phyloP scores from a whole-genome alignment of 2,113 vertebrate species.

The Tamias sibiricus region DNA sequence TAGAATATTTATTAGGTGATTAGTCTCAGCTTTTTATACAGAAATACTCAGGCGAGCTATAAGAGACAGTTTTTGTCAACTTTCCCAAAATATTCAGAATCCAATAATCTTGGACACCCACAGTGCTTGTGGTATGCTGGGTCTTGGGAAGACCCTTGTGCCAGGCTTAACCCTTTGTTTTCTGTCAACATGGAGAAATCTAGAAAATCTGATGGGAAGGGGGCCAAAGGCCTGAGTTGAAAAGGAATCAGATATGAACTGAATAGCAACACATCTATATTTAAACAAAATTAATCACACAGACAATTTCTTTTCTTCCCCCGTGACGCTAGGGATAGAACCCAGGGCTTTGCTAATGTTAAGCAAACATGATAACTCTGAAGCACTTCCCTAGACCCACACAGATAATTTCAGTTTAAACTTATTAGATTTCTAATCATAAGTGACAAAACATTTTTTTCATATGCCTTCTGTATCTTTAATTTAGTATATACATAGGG shows the following conservation, averaged over 20 bases:
- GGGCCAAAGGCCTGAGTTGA: neutral
- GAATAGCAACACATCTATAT: neutral
- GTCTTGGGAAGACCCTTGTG: neutral
- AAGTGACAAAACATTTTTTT: neutral
- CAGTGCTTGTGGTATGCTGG: neutral
- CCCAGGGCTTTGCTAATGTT: neutral
- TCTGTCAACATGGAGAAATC: neutral
- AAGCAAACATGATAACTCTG: neutral
- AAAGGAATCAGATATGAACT: neutral
- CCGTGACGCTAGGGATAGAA: no score
- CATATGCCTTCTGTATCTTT: neutral
- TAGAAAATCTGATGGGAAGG: neutral
- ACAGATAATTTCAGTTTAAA: neutral
- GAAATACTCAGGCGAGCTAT: neutral
- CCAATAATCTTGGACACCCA: neutral
- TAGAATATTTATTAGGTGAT: neutral
- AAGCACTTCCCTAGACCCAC: neutral
- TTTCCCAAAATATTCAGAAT: conserved; percentile 7
- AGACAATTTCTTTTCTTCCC: neutral
- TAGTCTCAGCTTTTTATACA: neutral
- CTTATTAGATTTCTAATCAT: neutral
- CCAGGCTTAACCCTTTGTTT: neutral
- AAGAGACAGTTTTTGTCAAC: conserved; percentile 30
- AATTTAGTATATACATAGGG: neutral
- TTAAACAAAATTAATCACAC: neutral